Evolutionary conservation across 1,140 invertebrate species (phyloP).

Genomic region (Triops longicaudatus): DNA sequence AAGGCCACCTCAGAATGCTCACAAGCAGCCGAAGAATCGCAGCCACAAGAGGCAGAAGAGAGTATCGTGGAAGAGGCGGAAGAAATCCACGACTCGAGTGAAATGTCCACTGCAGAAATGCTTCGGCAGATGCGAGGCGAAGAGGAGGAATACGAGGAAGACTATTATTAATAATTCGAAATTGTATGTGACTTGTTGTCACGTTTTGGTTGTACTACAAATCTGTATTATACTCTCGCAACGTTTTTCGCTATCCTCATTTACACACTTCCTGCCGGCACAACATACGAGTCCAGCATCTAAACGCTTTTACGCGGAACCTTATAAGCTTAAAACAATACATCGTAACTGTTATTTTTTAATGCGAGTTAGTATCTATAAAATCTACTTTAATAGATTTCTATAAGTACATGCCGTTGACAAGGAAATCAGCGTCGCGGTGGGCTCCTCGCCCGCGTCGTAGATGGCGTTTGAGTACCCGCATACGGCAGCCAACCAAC

Average conservation of each 20-base stretch:
- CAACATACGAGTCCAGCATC: too few relatives aligned
- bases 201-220: too few relatives aligned
- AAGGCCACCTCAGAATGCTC: not conserved
- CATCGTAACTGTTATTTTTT: not conserved
- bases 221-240: too few relatives aligned
- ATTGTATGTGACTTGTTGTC: too few relatives aligned
- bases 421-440: conserved; percentile 91
- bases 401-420: conserved; percentile 96
- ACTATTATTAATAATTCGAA: conserved; percentile 40
- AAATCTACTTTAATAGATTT: conserved; percentile 13
- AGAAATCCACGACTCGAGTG: conserved; percentile 26
- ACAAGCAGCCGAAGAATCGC: too few relatives aligned
- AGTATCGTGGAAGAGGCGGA: conserved; percentile 29
- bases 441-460: conserved; percentile 66
- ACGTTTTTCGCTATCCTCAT: too few relatives aligned
- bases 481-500: conserved; percentile 69
- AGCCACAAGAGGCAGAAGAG: not conserved
- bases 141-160: conserved; percentile 43
- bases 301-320: too few relatives aligned
- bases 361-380: not conserved
- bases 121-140: conserved; percentile 32
- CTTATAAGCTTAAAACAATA: too few relatives aligned
- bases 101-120: conserved; percentile 28
- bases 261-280: too few relatives aligned
- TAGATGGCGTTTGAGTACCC: conserved; percentile 60